Evolutionary conservation across 2,888 invertebrate species (phyloP).

Genomic region (Aporophyla nigra): DNA sequence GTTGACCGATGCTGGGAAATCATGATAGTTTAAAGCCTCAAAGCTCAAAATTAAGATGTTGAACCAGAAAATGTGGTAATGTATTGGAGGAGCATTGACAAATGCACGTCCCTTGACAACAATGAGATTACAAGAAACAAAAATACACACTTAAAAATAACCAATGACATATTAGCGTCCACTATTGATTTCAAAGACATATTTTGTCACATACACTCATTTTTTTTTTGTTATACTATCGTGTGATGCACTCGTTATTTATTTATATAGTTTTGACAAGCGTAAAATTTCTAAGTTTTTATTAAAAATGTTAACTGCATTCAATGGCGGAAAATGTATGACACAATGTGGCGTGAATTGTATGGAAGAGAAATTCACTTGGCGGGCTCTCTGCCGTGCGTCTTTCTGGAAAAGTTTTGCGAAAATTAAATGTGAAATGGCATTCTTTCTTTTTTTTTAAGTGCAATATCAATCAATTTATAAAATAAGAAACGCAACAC

Average conservation of each 20-base stretch:
- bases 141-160: background rate
- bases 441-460: background rate
- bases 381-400: background rate
- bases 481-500: background rate
- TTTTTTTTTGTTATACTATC: slow-evolving; percentile 9
- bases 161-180: slow-evolving; percentile 15
- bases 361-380: slow-evolving; percentile 11
- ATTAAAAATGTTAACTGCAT: slow-evolving; percentile 17
- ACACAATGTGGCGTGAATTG: slow-evolving; percentile 7
- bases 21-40: background rate
- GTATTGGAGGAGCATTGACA: slow-evolving; percentile 14
- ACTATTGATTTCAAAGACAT: slow-evolving; percentile 9
- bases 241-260: background rate
- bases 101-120: background rate
- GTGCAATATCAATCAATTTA: background rate
- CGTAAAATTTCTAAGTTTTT: background rate
- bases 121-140: slow-evolving; percentile 2
- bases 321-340: background rate
- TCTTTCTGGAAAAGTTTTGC: background rate
- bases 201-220: background rate
- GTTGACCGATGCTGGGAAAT: background rate
- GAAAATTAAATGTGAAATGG: background rate
- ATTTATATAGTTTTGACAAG: background rate
- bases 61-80: slow-evolving; percentile 3
- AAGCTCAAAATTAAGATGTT: slow-evolving; percentile 16